Evolutionary conservation across 2,888 invertebrate genomes (phyloP), one percentile per base, ranked within the genome.

Genomic region (Drosophila mulleri): DNA sequence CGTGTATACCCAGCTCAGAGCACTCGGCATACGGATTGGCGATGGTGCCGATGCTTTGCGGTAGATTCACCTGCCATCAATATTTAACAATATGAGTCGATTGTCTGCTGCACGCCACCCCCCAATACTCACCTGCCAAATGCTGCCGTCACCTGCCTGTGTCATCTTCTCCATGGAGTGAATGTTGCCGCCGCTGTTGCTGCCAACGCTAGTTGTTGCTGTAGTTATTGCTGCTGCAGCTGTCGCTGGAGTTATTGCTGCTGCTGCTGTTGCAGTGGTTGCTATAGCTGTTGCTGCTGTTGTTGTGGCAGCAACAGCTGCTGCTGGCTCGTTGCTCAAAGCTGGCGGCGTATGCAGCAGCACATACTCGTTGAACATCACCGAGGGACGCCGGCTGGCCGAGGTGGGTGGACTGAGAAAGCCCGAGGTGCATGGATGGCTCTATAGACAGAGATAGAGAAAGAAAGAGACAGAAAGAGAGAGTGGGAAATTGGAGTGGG

Each of bases 81-180:
- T 18, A 32, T 12, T 32, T 6, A 29, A 2, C 16, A 26, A 32
- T 50, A 29, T 50, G 7, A 50, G 48, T 50, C 48, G 12, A 12
- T 50, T 50, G 1, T 29, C 11, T 29, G 16, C 20, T 8, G 12
- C n/a, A n/a, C 14, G n/a, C 18, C 29, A 42, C 29, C 54, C 41
- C 29, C 3, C 16, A 14, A 1, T 1, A 70, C 88, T 92, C 74
- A 94, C 94, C 92, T 94, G 94, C 95, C 96, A 96, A 75, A 96
- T 95, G 89, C 95, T 95, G 56, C 96, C 96, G 90, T 95, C 95
- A 52, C 95, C 95, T 78, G 97, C 96, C 93, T 97, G 97, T 6
- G 97, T 97, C 95, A 97, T 97, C 92, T 97, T 97, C 92, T 97
- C 97, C 47, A 96, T 96, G 58, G 96, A 96, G 92, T 96, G 97